Evolutionary conservation across 2,797 vertebrate genomes (phyloP).

Genomic region (Peromyscus melanophrys): DNA sequence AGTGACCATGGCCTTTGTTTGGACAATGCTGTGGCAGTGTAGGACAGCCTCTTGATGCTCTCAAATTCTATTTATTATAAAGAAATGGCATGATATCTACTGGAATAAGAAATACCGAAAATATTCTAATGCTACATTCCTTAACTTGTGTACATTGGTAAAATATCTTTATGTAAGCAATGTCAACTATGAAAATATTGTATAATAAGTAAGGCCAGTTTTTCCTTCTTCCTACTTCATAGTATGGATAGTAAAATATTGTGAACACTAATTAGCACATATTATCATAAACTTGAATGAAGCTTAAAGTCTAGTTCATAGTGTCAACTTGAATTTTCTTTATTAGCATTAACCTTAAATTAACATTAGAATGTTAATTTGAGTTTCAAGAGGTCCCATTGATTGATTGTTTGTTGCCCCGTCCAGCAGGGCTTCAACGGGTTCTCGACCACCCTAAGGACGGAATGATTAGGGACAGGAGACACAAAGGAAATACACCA

Average conservation of each 20-base stretch:
- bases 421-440: too few species aligned
- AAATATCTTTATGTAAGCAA: background rate
- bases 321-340: background rate
- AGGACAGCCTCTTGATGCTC: background rate
- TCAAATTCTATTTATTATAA: background rate
- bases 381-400: too few species aligned
- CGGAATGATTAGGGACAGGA: too few species aligned
- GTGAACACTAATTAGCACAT: background rate
- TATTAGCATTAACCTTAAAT: background rate
- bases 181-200: background rate
- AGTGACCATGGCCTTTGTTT: too few species aligned
- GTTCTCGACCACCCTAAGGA: too few species aligned
- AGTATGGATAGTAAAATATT: background rate
- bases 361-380: background rate
- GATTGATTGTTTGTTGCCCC: too few species aligned
- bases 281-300: background rate
- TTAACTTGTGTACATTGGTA: background rate
- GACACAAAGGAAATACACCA: too few species aligned
- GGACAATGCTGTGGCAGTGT: background rate
- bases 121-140: too few species aligned
- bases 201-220: background rate
- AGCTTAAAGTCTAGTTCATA: background rate
- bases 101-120: background rate
- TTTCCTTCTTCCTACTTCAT: too few species aligned
- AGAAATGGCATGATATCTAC: background rate